phyloP scores from a whole-genome alignment of 2,113 vertebrate genomes.

The Microcebus lehilahytsara region DNA sequence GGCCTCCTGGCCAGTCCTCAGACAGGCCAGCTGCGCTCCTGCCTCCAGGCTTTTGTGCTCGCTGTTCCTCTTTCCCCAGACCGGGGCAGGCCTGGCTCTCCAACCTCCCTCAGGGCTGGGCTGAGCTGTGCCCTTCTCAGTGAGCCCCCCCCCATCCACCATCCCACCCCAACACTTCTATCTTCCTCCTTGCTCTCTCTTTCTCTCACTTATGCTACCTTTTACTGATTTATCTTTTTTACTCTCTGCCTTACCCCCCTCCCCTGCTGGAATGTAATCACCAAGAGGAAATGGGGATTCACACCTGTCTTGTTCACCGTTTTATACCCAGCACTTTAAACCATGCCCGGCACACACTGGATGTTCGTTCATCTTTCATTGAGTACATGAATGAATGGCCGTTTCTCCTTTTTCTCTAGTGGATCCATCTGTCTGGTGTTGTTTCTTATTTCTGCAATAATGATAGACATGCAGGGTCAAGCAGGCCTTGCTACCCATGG shows the following conservation, averaged over 20 bases:
- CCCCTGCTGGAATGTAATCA: not conserved
- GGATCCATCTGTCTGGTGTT: not conserved
- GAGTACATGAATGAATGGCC: not conserved
- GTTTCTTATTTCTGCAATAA: not conserved
- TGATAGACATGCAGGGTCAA: too few species aligned
- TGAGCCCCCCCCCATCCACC: too few species aligned
- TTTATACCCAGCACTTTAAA: conserved; percentile 58
- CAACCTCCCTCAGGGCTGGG: not conserved
- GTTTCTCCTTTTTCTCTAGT: not conserved
- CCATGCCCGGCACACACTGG: not conserved
- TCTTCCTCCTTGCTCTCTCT: not conserved
- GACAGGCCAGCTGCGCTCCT: fast-evolving
- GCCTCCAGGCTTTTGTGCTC: not conserved
- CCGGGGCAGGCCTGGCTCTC: not conserved
- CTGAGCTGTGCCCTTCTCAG: not conserved
- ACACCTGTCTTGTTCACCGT: not conserved
- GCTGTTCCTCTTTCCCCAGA: not conserved
- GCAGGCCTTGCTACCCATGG: not conserved
- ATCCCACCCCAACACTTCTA: not conserved
- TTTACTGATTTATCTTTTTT: not conserved
- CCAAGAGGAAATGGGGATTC: not conserved
- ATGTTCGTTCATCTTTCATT: not conserved
- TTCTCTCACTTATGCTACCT: not conserved
- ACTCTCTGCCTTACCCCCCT: not conserved
- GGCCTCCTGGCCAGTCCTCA: not conserved